Base-by-base conservation (phyloP, 2,113 vertebrate species). In the Plecturocebus donacophilus region DNA sequence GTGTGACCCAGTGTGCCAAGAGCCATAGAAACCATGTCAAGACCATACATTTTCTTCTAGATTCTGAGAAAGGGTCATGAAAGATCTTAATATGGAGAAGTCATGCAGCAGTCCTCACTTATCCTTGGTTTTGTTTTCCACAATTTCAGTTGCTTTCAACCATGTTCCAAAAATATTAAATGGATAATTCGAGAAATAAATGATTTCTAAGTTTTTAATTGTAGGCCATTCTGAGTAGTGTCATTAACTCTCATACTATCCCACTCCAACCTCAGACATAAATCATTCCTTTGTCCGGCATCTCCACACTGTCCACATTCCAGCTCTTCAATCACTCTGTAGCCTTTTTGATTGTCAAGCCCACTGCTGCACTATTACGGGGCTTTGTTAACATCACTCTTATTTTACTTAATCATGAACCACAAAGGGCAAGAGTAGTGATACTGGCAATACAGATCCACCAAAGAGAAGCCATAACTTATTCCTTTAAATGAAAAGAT, bases 241-340 rank as follows among this genome's bases (percentile, higher is more conserved):
- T 8, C 47, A 23, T 17, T 16, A 47, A 32, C 8, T 19, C 7
- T 32, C 7, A 0, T 42, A 47, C 14, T 6, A 4, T 19, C 8
- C 14, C 16, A 42, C 6, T 42, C 6, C 7, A 3, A 19, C 3
- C 0, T 32, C 16, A 68, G 16, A 40, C 12, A 0, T 6, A 5
- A 75, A 27, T 42, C 6, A 14, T 12, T 40, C 71, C 38, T 42
- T 7, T 42, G 38, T 75, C 71, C 38, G 42, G 23, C 21, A 42
- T 30, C 27, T 16, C 73, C 73, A 45, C 42, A 2, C 42, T 25
- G 7, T 30, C 25, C 25, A 13, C 6, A 13, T 25, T 75, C 23
- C 6, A 1, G 7, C 14, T 27, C 73, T 27, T 27, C 30, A 9
- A 42, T 76, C 42, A 30, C 14, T 47, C 75, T 16, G 27, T 32